Conservation (phyloP, 2,797 vertebrate genomes). For the Mus caroli region DNA sequence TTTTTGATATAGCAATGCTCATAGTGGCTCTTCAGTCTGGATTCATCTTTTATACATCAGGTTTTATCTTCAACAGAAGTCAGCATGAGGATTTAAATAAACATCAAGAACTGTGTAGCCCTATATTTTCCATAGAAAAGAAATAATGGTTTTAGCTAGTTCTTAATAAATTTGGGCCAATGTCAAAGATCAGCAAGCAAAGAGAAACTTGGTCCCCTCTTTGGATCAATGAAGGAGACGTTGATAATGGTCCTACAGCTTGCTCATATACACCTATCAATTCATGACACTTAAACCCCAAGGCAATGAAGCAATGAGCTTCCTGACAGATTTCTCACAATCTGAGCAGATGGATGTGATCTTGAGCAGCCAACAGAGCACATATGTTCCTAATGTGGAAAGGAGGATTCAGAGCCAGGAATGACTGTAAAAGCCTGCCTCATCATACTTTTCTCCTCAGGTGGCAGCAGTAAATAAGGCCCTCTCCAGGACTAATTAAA, state of each 20-base stretch:
- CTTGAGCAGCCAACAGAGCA: slow-evolving; percentile 84
- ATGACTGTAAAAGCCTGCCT: slow-evolving; percentile 80
- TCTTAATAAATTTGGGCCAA: slow-evolving; percentile 36
- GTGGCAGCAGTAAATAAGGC: slow-evolving; percentile 62
- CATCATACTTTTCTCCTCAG: slow-evolving; percentile 64
- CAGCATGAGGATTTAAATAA: slow-evolving; percentile 51
- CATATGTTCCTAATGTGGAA: slow-evolving; percentile 85
- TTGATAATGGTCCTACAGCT: slow-evolving; percentile 65
- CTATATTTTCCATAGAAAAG: slow-evolving; percentile 38
- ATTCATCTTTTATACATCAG: background rate
- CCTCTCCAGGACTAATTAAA: slow-evolving; percentile 70
- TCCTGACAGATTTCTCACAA: slow-evolving; percentile 78
- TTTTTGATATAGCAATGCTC: background rate
- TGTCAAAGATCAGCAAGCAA: slow-evolving; percentile 28
- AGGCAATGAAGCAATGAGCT: slow-evolving; percentile 75
- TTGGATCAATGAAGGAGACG: slow-evolving; percentile 66
- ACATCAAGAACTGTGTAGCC: slow-evolving; percentile 26
- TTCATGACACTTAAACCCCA: slow-evolving; percentile 69
- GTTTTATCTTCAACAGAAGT: slow-evolving; percentile 52
- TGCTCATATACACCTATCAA: slow-evolving; percentile 65
- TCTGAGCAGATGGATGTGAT: slow-evolving; percentile 86
- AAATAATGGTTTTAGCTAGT: slow-evolving; percentile 43
- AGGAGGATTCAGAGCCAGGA: slow-evolving; percentile 81
- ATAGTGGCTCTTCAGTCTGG: background rate
- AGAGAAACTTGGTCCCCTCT: slow-evolving; percentile 29